Base-by-base conservation (phyloP, 2,113 vertebrate species). In the Neolamprologus variostigma region DNA sequence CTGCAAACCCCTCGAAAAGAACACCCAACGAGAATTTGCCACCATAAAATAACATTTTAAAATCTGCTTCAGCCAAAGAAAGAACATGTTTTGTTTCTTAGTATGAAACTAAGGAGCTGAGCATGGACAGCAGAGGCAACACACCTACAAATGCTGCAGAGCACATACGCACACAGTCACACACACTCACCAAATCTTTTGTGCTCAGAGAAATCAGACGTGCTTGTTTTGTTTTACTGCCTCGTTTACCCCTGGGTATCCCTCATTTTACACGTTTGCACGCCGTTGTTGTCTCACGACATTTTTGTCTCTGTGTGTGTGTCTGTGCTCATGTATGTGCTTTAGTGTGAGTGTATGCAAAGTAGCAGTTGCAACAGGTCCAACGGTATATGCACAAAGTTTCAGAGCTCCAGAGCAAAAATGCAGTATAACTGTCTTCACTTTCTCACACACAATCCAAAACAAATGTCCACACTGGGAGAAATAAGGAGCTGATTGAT, bases 181-280 rank as follows among this genome's bases (percentile, higher is more conserved):
- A 55, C 50, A 33, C 23, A 59, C 12, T n/a, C 14, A 21, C 85
- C 11, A 47, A 47, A 16, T 8, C 10, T 23, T 35, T 16, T 37
- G 42, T 31, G 5, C 87, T 83, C 35, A 71, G 55, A 53, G 33
- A 71, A 81, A 89, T 92, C 53, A 88, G 63, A 91, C 53, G 55
- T 87, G 86, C 85, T 93, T 95, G 59, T 91, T 93, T 89, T 89
- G 35, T 14, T 93, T 68, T 86, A 57, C 79, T 7, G 91, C 85
- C 86, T 90, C 81, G 68, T 82, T 93, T 90, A 88, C 79, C 84
- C 33, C 40, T 26, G 45, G 53, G 80, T 73, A 91, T 94, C 87
- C 78, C 81, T 91, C 1, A 35, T 35, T 35, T 92, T 93, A 55
- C 45, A 78, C 86, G 50, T 87, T 89, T 92, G 80, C 81, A 54